phyloP scores from a whole-genome alignment of 2,888 invertebrate species.

The Pseudolycoriella hygida region DNA sequence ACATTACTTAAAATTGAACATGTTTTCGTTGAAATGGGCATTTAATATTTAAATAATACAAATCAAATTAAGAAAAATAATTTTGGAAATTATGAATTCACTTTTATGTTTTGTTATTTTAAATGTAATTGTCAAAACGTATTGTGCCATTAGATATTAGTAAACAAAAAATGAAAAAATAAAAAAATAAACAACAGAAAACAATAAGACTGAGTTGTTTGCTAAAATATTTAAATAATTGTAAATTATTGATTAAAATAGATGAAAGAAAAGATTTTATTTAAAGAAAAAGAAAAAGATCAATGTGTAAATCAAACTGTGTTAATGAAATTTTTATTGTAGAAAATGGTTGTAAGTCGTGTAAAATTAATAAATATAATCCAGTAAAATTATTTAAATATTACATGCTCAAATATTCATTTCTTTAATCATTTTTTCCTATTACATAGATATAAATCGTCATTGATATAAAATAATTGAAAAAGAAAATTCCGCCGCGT shows the following conservation, averaged over 20 bases:
- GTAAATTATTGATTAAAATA: too few species aligned
- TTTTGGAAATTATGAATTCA: neutral
- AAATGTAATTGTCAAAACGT: neutral
- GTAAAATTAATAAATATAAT: neutral
- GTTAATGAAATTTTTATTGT: too few species aligned
- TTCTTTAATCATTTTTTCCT: too few species aligned
- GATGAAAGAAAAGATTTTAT: neutral
- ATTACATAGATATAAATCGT: neutral
- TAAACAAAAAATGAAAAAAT: neutral
- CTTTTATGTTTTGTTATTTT: neutral
- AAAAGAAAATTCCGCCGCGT: slow-evolving; percentile 5
- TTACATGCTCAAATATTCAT: neutral
- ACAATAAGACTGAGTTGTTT: neutral
- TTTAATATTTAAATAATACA: neutral
- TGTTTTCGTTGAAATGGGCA: neutral
- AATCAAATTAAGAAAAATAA: neutral
- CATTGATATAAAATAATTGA: neutral
- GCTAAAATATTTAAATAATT: neutral
- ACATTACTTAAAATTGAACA: slow-evolving; percentile 5
- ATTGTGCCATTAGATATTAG: slow-evolving; percentile 3
- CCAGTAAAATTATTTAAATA: slow-evolving; percentile 1
- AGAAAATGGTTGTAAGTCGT: neutral
- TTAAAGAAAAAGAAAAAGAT: neutral
- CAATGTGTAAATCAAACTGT: neutral
- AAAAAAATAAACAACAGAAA: neutral